Conservation (phyloP, 2,113 vertebrate genomes). For the Channa maculata region DNA sequence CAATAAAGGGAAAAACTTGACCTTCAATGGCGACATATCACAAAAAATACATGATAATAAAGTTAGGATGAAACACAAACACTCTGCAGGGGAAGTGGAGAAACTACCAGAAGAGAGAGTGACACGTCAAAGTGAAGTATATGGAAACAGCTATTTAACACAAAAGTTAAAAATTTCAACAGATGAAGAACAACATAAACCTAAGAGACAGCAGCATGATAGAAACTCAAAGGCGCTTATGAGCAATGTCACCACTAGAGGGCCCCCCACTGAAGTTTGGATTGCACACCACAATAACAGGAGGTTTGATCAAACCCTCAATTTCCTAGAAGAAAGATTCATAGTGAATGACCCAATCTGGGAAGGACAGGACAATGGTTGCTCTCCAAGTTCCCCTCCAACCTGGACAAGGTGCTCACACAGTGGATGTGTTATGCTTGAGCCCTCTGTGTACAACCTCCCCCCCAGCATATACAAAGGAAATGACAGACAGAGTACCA, state of each 20-base stretch:
- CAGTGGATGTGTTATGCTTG: fast-evolving
- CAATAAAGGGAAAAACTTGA: neutral
- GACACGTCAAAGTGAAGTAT: too few species aligned
- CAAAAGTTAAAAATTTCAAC: too few species aligned
- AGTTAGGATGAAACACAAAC: fast-evolving
- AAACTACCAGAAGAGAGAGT: neutral
- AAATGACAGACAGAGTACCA: neutral
- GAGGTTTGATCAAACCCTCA: fast-evolving
- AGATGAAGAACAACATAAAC: too few species aligned
- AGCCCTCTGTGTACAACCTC: fast-evolving
- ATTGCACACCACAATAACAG: too few species aligned
- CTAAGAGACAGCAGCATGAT: neutral
- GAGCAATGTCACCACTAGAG: too few species aligned
- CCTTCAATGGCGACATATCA: neutral
- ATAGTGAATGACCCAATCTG: fast-evolving
- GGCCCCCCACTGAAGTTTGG: too few species aligned
- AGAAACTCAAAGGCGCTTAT: neutral
- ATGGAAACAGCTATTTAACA: too few species aligned
- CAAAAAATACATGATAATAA: fast-evolving
- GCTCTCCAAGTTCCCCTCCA: fast-evolving
- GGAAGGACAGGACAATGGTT: neutral
- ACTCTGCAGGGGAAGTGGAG: fast-evolving
- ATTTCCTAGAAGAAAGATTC: neutral
- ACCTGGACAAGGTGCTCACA: fast-evolving
- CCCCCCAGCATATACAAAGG: neutral